These are phyloP conservation scores for Leptestheria dahalacensis DNA, from an alignment of 1,140 invertebrate species.

Conservation along the genomic window DNA sequence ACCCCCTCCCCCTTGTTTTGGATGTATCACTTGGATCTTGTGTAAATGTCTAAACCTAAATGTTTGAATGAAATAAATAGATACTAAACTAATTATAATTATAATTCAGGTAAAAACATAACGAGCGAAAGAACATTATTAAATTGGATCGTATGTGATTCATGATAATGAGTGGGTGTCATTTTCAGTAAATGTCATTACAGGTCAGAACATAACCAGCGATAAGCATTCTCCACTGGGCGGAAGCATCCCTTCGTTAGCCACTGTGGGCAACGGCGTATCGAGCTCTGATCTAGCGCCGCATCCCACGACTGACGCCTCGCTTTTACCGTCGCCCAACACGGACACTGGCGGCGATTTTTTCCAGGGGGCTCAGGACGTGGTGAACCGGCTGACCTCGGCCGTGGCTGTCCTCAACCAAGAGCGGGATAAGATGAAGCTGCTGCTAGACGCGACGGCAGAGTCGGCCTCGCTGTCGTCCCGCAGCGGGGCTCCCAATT, in stretches of 20 bases:
- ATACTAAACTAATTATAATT: no score
- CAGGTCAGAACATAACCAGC: neutral
- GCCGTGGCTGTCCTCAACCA: conserved; percentile 37
- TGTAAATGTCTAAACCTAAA: no score
- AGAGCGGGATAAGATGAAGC: conserved; percentile 44
- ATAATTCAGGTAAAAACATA: no score
- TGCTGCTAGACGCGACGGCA: conserved; percentile 31
- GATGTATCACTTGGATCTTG: no score
- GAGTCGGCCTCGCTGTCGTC: conserved; percentile 5
- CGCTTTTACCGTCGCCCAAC: neutral
- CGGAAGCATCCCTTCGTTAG: conserved; percentile 33
- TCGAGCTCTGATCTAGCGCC: conserved; percentile 17
- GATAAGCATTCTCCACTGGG: conserved; percentile 21
- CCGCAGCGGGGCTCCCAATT: conserved; percentile 22
- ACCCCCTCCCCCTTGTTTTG: no score
- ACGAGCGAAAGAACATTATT: no score
- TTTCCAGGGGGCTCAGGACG: conserved; percentile 45
- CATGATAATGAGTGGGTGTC: no score
- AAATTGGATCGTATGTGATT: no score
- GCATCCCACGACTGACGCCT: conserved; percentile 11
- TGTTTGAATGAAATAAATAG: no score
- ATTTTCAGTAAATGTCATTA: neutral
- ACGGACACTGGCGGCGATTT: conserved; percentile 41
- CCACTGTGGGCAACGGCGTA: conserved; percentile 22
- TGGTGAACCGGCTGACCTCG: conserved; percentile 31